Evolutionary conservation across 2,888 invertebrate species (phyloP), one percentile per base, ranked within the genome.

Genomic region (Scaptomyza parva): DNA sequence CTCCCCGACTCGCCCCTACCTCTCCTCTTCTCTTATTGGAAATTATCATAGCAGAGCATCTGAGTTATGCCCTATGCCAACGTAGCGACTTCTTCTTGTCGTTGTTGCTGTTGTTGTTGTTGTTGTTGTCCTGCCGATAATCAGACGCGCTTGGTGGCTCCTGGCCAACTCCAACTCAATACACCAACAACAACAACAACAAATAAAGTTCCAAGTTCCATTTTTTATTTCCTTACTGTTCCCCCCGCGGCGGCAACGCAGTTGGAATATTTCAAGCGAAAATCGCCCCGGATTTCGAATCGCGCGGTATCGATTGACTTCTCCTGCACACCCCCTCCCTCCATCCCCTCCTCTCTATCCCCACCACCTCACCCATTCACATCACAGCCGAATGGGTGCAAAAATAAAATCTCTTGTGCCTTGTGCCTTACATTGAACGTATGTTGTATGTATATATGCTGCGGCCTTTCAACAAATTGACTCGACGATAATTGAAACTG

Each of bases 401-500:
- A 66, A 53, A 80, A 37, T 17, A 37, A 37, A 37, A 37, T 37
- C 37, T 63, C 75, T 70, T 62, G 9, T 67, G 78, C 53, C 66
- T 72, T 74, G 64, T 76, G 76, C 33, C 53, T 61, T 33, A 14
- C 37, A 63, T 18, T 47, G 47, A 26, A 28, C 7, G 14, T 9
- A 39, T 37, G 12, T 2, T 20, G 18, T 40, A 20, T n/a, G n/a
- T n/a, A 30, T 47, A 47, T 48, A 24, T 75, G 76, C 70, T 62
- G 85, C 78, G 87, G 89, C 87, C 89, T 89, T 89, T 90, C 89
- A 89, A 88, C 89, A 90, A 89, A 90, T 89, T 89, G 89, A 83
- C 88, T 89, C 87, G 88, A 89, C 86, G 86, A 89, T 90, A 90
- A 90, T 90, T 91, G 91, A 90, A 89, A 88, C 88, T 91, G 90